Base-by-base conservation (phyloP, 2,888 invertebrate genomes). In the Aleiodes leptofemur region DNA sequence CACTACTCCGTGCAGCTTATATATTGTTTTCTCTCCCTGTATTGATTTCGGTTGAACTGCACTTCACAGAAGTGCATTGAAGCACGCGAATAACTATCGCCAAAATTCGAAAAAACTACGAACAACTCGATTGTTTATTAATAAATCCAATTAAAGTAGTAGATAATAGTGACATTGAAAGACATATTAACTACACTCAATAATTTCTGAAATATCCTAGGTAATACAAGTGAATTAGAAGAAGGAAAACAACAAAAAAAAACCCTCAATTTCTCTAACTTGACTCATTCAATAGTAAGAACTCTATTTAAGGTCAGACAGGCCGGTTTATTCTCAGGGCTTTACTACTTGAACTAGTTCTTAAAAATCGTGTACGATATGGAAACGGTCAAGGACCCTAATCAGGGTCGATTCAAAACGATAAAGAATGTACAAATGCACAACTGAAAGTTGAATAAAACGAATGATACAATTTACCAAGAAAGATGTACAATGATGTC, bases 311-410 rank as follows among this genome's bases (percentile, higher is more conserved):
- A 66, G 72, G 64, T 48, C 66, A 64, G 66, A 8, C 38, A 53
- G 16, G 66, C n/a, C 66, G 55, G 29, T 57, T 57, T 69, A 69
- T 31, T 48, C 73, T 51, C 50, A 51, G 68, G 56, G 31, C 68
- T 69, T 14, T 69, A 73, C 73, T 68, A 73, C 73, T 59, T 72
- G 61, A 61, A 61, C 72, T 72, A 72, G 72, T 61, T 72, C 53
- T 55, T 34, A n/a, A 4, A 4, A 53, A 43, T 43, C 23, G 43
- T 23, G 51, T 50, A 71, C 59, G 59, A 61, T 70, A 13, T 14
- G 31, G 31, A 57, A 69, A 69, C 50, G 69, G 73, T 73, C 73
- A 73, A 73, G 73, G 73, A 73, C 72, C 72, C 50, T 51, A 73
- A 73, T 68, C 73, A 69, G 31, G 34, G 73, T 68, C 56, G 69